These are phyloP conservation scores for Acrossocheilus wenchowensis DNA, from an alignment of 2,797 vertebrate species.

Conservation along the genomic window DNA sequence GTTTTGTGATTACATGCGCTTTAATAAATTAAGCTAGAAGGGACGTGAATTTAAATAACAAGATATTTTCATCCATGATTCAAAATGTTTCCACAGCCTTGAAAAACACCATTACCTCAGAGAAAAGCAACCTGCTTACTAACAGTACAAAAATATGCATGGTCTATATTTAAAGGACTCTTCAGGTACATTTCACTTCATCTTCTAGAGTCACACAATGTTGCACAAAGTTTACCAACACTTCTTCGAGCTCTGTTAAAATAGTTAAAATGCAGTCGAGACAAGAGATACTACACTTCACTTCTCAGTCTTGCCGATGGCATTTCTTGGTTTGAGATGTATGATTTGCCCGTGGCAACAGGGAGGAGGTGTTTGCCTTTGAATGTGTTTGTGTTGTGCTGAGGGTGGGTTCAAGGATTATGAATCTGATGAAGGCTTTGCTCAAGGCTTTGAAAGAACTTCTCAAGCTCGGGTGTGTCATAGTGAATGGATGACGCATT, in stretches of 20 bases:
- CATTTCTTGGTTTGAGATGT: slow-evolving; percentile 40
- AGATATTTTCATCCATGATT: slow-evolving; percentile 28
- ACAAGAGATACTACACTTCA: slow-evolving; percentile 34
- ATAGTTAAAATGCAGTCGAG: slow-evolving; percentile 17
- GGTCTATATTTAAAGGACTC: slow-evolving; percentile 19
- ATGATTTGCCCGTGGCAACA: slow-evolving; percentile 46
- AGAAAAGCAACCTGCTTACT: slow-evolving; percentile 6
- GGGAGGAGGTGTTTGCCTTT: slow-evolving; percentile 25
- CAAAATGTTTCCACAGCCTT: slow-evolving; percentile 10
- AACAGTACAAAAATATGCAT: slow-evolving; percentile 13
- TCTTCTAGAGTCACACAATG: slow-evolving; percentile 15
- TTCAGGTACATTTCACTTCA: slow-evolving; percentile 27
- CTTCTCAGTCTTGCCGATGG: slow-evolving; percentile 39
- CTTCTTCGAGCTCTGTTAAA: slow-evolving; percentile 35
- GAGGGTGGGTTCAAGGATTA: slow-evolving; percentile 21
- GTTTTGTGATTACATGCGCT: slow-evolving; percentile 10
- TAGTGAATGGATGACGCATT: slow-evolving; percentile 7
- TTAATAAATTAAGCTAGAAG: slow-evolving; percentile 16
- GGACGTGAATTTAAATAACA: background rate
- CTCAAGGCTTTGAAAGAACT: slow-evolving; percentile 30
- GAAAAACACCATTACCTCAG: slow-evolving; percentile 25
- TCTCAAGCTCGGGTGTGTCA: slow-evolving; percentile 5
- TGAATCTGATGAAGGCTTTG: slow-evolving; percentile 19
- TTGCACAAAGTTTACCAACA: slow-evolving; percentile 37
- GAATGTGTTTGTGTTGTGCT: slow-evolving; percentile 32